A percentile compares a stretch with the other conserved stretches of the same genome.
Evolutionary conservation across 1,140 invertebrate species (phyloP).

Genomic region (Caenorhabditis latens): DNA sequence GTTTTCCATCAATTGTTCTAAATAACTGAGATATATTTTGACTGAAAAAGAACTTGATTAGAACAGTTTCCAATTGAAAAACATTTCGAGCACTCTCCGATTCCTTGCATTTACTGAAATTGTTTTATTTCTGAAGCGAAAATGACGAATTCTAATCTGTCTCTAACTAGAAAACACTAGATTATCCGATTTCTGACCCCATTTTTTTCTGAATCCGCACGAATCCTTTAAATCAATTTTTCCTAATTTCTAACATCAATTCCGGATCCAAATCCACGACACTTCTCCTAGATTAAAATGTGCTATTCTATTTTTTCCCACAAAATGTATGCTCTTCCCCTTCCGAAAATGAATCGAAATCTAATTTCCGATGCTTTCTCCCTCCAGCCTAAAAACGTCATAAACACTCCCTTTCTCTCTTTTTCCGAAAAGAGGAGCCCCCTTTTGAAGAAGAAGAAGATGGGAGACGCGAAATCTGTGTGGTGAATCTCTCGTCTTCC

Average conservation of each 20-base stretch:
- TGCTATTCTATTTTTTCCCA: not conserved
- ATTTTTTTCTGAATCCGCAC: too few species aligned
- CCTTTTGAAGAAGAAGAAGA: not conserved
- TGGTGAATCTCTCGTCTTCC: slow-evolving; percentile 25
- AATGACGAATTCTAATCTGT: too few species aligned
- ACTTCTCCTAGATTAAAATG: not conserved
- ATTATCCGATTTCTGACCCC: too few species aligned
- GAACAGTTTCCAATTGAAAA: too few species aligned
- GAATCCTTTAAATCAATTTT: not conserved
- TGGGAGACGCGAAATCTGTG: not conserved
- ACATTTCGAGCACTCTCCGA: too few species aligned
- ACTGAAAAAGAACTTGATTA: too few species aligned
- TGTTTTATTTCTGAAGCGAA: too few species aligned
- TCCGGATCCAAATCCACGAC: not conserved
- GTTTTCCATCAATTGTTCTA: too few species aligned
- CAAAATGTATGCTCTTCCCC: too few species aligned
- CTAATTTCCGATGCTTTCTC: slow-evolving; percentile 27
- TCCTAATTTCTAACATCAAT: not conserved
- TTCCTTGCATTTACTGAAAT: too few species aligned
- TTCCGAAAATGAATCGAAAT: not conserved
- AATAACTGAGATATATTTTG: too few species aligned
- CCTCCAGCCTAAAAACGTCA: not conserved
- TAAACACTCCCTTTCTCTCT: slow-evolving; percentile 4
- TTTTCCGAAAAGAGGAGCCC: not conserved
- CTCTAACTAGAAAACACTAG: too few species aligned